phyloP scores from a whole-genome alignment of 2,797 vertebrate genomes.

The Streptopelia turtur region DNA sequence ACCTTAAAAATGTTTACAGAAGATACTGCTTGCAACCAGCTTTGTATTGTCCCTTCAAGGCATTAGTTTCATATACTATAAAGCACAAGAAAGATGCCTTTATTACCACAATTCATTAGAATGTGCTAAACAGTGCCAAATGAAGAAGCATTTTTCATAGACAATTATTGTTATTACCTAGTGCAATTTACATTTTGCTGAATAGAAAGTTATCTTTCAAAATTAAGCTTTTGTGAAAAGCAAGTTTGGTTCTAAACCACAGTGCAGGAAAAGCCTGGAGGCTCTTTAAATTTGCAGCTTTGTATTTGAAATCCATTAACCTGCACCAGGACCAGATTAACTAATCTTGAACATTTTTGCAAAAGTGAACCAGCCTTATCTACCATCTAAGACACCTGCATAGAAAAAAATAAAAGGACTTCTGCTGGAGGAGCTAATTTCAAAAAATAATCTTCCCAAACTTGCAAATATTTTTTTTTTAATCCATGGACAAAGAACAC shows the following conservation, averaged over 20 bases:
- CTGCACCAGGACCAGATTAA: background rate
- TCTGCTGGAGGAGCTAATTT: background rate
- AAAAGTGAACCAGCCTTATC: background rate
- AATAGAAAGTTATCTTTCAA: background rate
- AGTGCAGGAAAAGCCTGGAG: slow-evolving; percentile 7
- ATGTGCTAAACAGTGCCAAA: slow-evolving; percentile 42
- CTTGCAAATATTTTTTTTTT: background rate
- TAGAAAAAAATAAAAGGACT: background rate
- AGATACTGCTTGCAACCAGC: background rate
- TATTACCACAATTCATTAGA: slow-evolving; percentile 59
- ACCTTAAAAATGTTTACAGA: slow-evolving; percentile 47
- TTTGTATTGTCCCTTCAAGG: slow-evolving; percentile 22
- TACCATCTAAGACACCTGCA: background rate
- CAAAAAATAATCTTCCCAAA: background rate
- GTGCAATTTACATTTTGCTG: slow-evolving; percentile 35
- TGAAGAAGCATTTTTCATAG: slow-evolving; percentile 34
- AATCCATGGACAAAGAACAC: background rate
- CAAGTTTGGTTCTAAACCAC: slow-evolving; percentile 4
- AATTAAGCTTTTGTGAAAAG: slow-evolving; percentile 8
- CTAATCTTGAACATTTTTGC: background rate
- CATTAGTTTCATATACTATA: slow-evolving; percentile 11
- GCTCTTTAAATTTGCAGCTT: background rate
- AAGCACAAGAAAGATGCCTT: slow-evolving; percentile 38
- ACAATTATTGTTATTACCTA: slow-evolving; percentile 59
- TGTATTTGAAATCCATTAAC: slow-evolving; percentile 28